A percentile compares a stretch with the other conserved stretches of the same genome.
phyloP scores from a whole-genome alignment of 2,797 vertebrate genomes.

The Megaceryle alcyon region DNA sequence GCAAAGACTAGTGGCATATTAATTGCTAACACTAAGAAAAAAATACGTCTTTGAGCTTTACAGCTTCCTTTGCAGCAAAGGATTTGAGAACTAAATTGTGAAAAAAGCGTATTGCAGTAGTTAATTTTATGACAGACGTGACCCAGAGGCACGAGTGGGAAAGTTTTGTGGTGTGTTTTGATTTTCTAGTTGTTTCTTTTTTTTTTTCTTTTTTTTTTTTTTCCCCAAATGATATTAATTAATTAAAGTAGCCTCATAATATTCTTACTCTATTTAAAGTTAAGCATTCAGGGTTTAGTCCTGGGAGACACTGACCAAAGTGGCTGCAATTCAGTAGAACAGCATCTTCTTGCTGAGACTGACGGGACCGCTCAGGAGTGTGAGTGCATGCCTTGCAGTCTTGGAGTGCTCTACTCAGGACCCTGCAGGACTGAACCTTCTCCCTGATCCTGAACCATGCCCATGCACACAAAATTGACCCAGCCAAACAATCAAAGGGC shows the following conservation, averaged over 20 bases:
- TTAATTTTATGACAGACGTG: conserved; percentile 56
- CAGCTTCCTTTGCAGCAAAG: conserved; percentile 48
- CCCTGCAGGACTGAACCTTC: neutral
- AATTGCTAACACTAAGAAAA: conserved; percentile 68
- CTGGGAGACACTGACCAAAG: neutral
- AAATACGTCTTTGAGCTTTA: conserved; percentile 56
- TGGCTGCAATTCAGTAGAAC: neutral
- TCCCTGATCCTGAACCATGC: neutral
- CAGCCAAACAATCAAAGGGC: conserved; percentile 37
- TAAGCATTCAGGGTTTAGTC: neutral
- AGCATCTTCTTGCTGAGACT: neutral
- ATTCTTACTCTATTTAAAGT: neutral
- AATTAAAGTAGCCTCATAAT: neutral
- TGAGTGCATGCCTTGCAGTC: fast-evolving
- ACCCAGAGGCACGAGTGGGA: conserved; percentile 36
- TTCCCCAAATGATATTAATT: conserved; percentile 3
- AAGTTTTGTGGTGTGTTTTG: conserved; percentile 1
- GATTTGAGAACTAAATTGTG: conserved; percentile 29
- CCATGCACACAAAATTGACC: neutral
- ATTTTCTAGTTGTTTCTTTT: neutral
- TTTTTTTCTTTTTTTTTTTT: neutral
- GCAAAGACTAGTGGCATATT: conserved; percentile 64
- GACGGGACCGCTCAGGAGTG: neutral
- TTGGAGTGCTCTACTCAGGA: neutral
- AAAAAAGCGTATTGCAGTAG: conserved; percentile 34